These are phyloP conservation scores for Mesitornis unicolor DNA, from an alignment of 2,113 vertebrate genomes.

Conservation along the genomic window DNA sequence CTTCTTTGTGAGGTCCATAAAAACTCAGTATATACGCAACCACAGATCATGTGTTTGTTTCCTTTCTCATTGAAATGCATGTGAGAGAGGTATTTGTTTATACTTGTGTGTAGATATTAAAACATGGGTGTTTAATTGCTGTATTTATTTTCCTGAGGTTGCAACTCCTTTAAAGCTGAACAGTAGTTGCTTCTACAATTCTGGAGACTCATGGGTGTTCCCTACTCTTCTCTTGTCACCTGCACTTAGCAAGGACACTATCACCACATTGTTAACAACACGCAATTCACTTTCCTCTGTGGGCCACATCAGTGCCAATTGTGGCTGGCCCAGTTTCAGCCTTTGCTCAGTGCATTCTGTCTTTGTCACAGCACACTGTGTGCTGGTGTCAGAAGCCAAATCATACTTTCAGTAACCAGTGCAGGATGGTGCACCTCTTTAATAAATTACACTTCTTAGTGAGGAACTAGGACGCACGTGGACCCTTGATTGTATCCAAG, in stretches of 20 bases:
- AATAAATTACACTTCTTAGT: neutral
- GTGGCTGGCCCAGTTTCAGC: neutral
- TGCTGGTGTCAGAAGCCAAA: neutral
- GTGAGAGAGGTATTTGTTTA: neutral
- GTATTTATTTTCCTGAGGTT: neutral
- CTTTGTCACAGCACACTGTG: neutral
- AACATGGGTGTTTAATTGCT: neutral
- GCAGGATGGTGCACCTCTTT: neutral
- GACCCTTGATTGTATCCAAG: neutral
- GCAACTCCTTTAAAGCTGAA: neutral
- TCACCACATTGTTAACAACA: neutral
- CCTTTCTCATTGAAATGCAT: neutral
- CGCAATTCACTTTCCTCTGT: neutral
- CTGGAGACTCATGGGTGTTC: neutral
- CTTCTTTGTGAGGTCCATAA: neutral
- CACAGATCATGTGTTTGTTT: neutral
- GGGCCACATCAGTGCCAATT: neutral
- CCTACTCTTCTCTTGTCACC: neutral
- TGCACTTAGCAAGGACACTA: fast-evolving
- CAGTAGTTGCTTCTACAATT: neutral
- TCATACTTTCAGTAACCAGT: neutral
- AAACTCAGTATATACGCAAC: neutral
- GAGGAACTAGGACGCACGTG: neutral
- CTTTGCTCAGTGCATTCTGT: neutral
- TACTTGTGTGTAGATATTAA: neutral